Conservation (phyloP, 2,113 vertebrate genomes). For the Oreocharis arfaki region DNA sequence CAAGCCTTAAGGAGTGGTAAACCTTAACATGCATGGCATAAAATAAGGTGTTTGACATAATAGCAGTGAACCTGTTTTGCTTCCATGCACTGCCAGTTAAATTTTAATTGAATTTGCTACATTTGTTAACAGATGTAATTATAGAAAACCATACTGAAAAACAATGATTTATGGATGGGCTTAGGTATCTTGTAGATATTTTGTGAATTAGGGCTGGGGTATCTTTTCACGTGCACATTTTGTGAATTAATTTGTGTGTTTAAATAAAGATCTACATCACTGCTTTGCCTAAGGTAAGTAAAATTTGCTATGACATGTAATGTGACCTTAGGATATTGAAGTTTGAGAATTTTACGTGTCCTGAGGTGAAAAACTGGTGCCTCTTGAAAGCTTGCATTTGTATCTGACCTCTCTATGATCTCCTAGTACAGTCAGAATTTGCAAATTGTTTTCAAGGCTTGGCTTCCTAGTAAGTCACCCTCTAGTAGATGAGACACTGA, state of each 20-base stretch:
- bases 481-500: not conserved
- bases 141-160: slow-evolving; percentile 56
- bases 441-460: not conserved
- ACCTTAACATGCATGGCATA: slow-evolving; percentile 83
- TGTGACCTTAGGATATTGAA: slow-evolving; percentile 7
- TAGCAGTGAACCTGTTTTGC: slow-evolving; percentile 73
- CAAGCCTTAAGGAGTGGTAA: slow-evolving; percentile 82
- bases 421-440: not conserved
- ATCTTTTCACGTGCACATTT: not conserved
- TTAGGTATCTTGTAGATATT: slow-evolving; percentile 19
- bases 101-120: slow-evolving; percentile 71
- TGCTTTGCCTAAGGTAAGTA: slow-evolving; percentile 25
- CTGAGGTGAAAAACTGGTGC: not conserved
- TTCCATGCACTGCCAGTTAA: slow-evolving; percentile 68
- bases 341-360: not conserved
- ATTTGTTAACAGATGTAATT: slow-evolving; percentile 72
- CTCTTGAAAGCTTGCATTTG: not conserved
- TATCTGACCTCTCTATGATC: not conserved
- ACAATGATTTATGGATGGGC: slow-evolving; percentile 15
- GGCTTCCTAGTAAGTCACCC: not conserved
- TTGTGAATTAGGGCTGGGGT: not conserved
- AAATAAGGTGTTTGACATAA: slow-evolving; percentile 80
- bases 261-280: slow-evolving; percentile 20
- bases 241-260: slow-evolving; percentile 39
- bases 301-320: not conserved